A percentile compares a stretch with the other conserved stretches of the same genome.
These are phyloP conservation scores for Odontocerum albicorne DNA, from an alignment of 2,888 invertebrate species.

Conservation along the genomic window DNA sequence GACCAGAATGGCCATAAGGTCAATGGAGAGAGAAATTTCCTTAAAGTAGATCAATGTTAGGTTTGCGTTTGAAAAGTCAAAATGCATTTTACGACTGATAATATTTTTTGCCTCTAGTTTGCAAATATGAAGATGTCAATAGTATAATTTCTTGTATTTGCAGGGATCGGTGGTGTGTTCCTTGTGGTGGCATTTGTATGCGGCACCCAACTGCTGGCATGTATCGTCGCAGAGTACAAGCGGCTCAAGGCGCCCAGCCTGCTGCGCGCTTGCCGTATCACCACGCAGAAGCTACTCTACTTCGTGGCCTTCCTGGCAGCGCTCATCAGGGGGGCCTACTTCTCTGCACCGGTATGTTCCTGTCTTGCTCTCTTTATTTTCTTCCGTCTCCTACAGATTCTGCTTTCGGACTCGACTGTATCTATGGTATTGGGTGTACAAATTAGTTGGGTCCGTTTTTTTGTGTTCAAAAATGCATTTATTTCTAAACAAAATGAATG, in stretches of 20 bases:
- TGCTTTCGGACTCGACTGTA: too few relatives aligned
- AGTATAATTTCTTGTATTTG: not conserved
- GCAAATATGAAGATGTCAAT: not conserved
- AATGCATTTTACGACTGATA: too few relatives aligned
- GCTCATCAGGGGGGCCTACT: conserved; percentile 83
- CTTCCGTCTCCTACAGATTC: too few relatives aligned
- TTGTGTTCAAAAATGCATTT: too few relatives aligned
- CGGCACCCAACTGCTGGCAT: conserved; percentile 81
- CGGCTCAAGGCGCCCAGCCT: conserved; percentile 82
- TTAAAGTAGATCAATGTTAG: too few relatives aligned
- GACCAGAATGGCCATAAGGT: too few relatives aligned
- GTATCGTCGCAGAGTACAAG: conserved; percentile 80
- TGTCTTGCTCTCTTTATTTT: too few relatives aligned
- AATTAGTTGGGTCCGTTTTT: too few relatives aligned
- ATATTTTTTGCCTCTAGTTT: not conserved
- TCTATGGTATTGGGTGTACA: too few relatives aligned
- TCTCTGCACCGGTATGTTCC: conserved; percentile 85
- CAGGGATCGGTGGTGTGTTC: conserved; percentile 74
- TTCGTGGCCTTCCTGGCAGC: conserved; percentile 86
- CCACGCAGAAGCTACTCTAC: conserved; percentile 88
- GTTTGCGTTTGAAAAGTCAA: too few relatives aligned
- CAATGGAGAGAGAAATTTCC: too few relatives aligned
- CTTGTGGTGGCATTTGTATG: conserved; percentile 83
- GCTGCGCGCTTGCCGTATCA: conserved; percentile 79
- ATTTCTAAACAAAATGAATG: too few relatives aligned